Conservation (phyloP, 2,113 vertebrate species). For the Macroglossus sobrinus region DNA sequence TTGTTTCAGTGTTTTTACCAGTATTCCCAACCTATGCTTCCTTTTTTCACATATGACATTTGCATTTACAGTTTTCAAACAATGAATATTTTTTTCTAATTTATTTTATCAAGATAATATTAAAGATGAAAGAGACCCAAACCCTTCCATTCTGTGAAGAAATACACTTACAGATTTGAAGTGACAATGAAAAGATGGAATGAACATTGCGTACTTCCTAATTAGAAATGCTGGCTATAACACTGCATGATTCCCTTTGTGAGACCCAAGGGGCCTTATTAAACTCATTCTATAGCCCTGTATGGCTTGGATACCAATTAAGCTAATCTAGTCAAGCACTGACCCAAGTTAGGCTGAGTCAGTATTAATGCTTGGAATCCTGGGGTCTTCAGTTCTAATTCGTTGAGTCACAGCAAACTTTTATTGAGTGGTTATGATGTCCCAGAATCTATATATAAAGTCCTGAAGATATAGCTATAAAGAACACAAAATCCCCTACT, state of each 20-base stretch:
- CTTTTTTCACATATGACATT: not conserved
- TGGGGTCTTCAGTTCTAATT: not conserved
- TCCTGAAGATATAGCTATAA: not conserved
- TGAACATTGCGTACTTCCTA: not conserved
- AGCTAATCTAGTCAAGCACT: not conserved
- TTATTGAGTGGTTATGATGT: not conserved
- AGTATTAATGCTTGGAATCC: not conserved
- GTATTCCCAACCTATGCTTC: not conserved
- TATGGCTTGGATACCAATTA: not conserved
- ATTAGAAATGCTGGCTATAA: not conserved
- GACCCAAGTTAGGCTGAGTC: not conserved
- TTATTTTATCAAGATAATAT: not conserved
- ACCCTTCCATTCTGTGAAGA: not conserved
- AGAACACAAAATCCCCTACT: not conserved
- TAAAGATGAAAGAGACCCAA: not conserved
- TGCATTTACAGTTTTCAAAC: not conserved
- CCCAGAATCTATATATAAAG: not conserved
- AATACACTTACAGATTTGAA: not conserved
- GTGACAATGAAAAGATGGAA: not conserved
- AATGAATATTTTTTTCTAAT: not conserved
- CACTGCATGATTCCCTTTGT: not conserved
- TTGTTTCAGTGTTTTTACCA: not conserved
- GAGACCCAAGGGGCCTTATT: fast-evolving
- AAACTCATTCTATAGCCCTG: not conserved
- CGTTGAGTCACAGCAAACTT: not conserved